Evolutionary conservation across 2,797 vertebrate species (phyloP).

Genomic region (Scomberomorus guttatus): DNA sequence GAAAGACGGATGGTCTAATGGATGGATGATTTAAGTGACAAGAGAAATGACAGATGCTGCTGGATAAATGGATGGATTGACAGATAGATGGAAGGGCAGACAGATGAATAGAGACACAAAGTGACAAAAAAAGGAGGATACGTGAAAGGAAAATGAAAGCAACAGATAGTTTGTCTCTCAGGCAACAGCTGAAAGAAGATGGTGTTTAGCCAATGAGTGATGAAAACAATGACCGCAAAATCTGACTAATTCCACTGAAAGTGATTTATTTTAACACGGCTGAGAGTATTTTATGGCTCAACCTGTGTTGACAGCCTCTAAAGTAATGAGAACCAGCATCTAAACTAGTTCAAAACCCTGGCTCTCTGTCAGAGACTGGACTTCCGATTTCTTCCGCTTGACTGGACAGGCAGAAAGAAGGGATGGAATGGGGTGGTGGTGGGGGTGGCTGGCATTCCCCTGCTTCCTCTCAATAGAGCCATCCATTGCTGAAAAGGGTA

Average conservation of each 20-base stretch:
- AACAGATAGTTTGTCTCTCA: constrained; percentile 32
- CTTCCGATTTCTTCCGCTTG: constrained; percentile 74
- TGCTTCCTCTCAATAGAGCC: constrained; percentile 64
- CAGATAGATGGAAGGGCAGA: constrained; percentile 70
- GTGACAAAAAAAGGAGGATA: constrained; percentile 38
- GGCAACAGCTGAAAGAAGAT: constrained; percentile 39
- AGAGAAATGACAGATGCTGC: constrained; percentile 71
- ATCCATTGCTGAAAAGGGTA: constrained; percentile 61
- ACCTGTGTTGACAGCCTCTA: constrained; percentile 47
- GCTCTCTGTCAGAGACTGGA: constrained; percentile 46
- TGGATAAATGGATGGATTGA: constrained; percentile 77
- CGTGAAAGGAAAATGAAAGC: constrained; percentile 40
- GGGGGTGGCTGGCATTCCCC: constrained; percentile 42
- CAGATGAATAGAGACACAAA: constrained; percentile 63
- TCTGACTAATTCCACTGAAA: constrained; percentile 29
- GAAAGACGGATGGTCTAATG: constrained; percentile 77
- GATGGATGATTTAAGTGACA: constrained; percentile 79
- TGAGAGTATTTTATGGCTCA: constrained; percentile 21
- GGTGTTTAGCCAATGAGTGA: constrained; percentile 32
- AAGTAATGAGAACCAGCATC: constrained; percentile 38
- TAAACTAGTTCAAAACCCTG: constrained; percentile 20
- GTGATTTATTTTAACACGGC: constrained; percentile 39
- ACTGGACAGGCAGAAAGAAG: constrained; percentile 62
- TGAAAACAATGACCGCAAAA: constrained; percentile 37
- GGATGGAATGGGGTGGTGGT: constrained; percentile 10